Percentiles rank a stretch among this genome's conserved stretches.
Conservation (phyloP, 2,797 vertebrate genomes). For the Erpetoichthys calabaricus region DNA sequence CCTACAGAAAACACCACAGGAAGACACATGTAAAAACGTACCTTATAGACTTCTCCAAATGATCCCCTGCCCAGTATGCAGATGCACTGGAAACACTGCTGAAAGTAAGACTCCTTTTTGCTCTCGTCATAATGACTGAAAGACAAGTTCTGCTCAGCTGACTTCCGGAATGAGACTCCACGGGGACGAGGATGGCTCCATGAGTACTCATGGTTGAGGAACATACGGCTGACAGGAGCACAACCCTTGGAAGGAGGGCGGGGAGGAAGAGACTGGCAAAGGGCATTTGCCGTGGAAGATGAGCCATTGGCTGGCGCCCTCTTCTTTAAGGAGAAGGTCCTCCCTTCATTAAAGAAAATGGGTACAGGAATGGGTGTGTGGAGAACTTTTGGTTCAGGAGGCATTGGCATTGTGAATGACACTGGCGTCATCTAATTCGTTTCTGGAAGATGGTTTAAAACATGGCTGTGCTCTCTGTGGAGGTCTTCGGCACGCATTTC, state of each 20-base stretch:
- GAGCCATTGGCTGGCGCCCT: slow-evolving; percentile 18
- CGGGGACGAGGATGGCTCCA: slow-evolving; percentile 61
- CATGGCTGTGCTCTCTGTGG: too few relatives aligned
- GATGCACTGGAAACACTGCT: slow-evolving; percentile 67
- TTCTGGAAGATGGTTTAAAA: too few relatives aligned
- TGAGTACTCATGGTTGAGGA: slow-evolving; percentile 42
- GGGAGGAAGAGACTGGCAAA: slow-evolving; percentile 55
- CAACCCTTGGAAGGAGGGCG: slow-evolving; percentile 62
- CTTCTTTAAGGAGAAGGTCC: slow-evolving; percentile 70
- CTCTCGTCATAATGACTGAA: slow-evolving; percentile 52
- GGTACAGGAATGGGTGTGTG: slow-evolving; percentile 59
- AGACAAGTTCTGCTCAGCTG: slow-evolving; percentile 17
- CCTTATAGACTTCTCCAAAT: slow-evolving; percentile 84
- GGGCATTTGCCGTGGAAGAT: slow-evolving; percentile 25
- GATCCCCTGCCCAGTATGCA: slow-evolving; percentile 70
- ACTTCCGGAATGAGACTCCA: slow-evolving; percentile 45
- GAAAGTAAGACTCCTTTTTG: slow-evolving; percentile 61
- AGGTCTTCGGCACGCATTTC: too few relatives aligned
- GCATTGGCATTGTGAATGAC: slow-evolving; percentile 44
- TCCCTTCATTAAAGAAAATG: slow-evolving; percentile 58
- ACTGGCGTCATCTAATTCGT: too few relatives aligned
- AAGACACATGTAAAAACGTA: slow-evolving; percentile 21
- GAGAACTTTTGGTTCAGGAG: slow-evolving; percentile 39
- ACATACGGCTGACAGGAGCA: slow-evolving; percentile 56
- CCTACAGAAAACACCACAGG: too few relatives aligned